Conservation (phyloP, 2,113 vertebrate genomes). For the Lucifuga dentata region DNA sequence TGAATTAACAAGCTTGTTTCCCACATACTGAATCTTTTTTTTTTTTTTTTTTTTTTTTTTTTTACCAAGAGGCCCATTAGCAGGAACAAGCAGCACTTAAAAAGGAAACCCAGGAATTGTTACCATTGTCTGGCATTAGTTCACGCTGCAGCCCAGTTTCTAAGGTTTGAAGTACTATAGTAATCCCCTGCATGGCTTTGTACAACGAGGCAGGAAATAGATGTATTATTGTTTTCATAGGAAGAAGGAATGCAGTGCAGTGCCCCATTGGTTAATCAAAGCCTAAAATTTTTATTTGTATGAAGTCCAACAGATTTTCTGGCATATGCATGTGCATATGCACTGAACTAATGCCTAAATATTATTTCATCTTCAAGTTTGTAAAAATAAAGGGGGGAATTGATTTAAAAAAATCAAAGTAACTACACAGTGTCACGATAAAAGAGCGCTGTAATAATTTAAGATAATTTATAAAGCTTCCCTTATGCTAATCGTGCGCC, state of each 20-base stretch:
- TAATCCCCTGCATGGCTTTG: constrained; percentile 35
- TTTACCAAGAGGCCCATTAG: constrained; percentile 34
- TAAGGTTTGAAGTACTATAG: constrained; percentile 7
- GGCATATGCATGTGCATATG: background rate
- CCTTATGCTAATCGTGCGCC: no score
- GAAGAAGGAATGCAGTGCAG: background rate
- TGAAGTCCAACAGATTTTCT: constrained; percentile 27
- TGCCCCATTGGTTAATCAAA: constrained; percentile 23
- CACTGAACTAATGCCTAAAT: constrained; percentile 3
- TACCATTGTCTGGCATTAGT: constrained; percentile 38
- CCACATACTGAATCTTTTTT: constrained; percentile 42
- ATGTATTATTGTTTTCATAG: constrained; percentile 41
- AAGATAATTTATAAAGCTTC: no score
- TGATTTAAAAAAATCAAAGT: background rate
- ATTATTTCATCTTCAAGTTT: constrained; percentile 12
- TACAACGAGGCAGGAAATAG: constrained; percentile 34
- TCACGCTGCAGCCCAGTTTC: constrained; percentile 42
- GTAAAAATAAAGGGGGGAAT: background rate
- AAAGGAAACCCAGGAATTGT: constrained; percentile 49
- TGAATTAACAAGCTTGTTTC: constrained; percentile 68
- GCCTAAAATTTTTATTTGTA: constrained; percentile 21
- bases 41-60: constrained; percentile 1
- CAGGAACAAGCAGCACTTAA: constrained; percentile 27
- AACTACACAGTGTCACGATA: no score
- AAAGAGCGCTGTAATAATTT: no score